Conservation (phyloP, 2,113 vertebrate species). For the Pao palembangensis region DNA sequence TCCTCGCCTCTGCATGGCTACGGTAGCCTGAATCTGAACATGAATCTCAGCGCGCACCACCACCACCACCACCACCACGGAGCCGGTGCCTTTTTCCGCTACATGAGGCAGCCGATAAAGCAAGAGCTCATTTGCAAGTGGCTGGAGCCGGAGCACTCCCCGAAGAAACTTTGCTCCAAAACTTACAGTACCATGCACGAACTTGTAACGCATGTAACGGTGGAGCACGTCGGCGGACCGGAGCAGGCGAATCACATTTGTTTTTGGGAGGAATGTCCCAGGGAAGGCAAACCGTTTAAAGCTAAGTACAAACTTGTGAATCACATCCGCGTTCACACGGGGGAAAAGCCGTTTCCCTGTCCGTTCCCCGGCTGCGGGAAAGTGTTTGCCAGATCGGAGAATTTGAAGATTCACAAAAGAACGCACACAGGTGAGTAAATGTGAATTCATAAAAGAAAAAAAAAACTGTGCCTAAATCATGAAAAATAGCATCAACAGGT, state of each 20-base stretch:
- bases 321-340: constrained; percentile 98
- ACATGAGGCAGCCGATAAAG: constrained; percentile 98
- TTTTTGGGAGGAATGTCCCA: constrained; percentile 98
- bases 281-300: constrained; percentile 98
- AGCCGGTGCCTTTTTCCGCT: constrained; percentile 95
- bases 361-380: constrained; percentile 98
- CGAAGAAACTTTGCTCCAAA: constrained; percentile 91
- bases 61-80: constrained; percentile 67
- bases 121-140: constrained; percentile 99
- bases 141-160: constrained; percentile 83
- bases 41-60: constrained; percentile 89
- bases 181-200: constrained; percentile 99
- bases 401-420: constrained; percentile 99
- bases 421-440: constrained; percentile 96
- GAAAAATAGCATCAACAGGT: not conserved
- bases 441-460: constrained; percentile 15
- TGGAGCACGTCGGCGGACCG: constrained; percentile 98
- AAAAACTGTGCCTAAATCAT: not conserved
- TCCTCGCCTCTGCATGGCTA: constrained; percentile 89
- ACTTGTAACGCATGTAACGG: constrained; percentile 95
- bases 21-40: constrained; percentile 87
- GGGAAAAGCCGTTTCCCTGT: constrained; percentile 98
- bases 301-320: constrained; percentile 99
- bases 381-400: constrained; percentile 98
- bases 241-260: constrained; percentile 96